These are phyloP conservation scores for Apostichopus californicus DNA, from an alignment of 35 echinoderm and acorn worm species.

Conservation along the genomic window DNA sequence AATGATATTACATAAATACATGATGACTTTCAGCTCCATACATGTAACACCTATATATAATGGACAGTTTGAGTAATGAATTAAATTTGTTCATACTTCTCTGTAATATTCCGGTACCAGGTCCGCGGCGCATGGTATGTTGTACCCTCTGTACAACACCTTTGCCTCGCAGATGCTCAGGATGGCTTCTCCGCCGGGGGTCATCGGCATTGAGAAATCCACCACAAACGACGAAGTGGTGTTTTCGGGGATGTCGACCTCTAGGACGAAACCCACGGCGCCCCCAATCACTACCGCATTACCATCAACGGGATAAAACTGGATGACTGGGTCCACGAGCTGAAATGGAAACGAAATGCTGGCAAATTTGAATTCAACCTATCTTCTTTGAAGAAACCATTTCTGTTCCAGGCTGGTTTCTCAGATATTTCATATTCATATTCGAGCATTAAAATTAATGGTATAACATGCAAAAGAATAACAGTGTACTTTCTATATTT, in stretches of 20 bases:
- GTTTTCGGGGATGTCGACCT: conserved; percentile 69
- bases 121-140: conserved; percentile 66
- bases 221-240: conserved; percentile 73
- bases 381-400: no score
- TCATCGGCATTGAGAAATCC: conserved; percentile 74
- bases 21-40: no score
- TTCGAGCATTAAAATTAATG: no score
- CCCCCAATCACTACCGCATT: conserved; percentile 71
- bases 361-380: no score
- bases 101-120: conserved; percentile 60
- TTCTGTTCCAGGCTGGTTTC: no score
- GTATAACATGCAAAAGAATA: no score
- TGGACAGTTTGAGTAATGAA: no score
- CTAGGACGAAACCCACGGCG: conserved; percentile 73
- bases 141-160: conserved; percentile 68
- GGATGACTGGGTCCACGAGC: conserved; percentile 55
- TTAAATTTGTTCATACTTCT: neutral
- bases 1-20: no score
- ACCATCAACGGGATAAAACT: conserved; percentile 80
- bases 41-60: no score
- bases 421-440: no score
- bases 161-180: conserved; percentile 74
- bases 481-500: no score
- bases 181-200: conserved; percentile 38
- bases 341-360: conserved; percentile 27